A percentile compares a stretch with the other conserved stretches of the same genome.
Evolutionary conservation across 2,797 vertebrate species (phyloP).

Genomic region (Gymnothorax reevesii): DNA sequence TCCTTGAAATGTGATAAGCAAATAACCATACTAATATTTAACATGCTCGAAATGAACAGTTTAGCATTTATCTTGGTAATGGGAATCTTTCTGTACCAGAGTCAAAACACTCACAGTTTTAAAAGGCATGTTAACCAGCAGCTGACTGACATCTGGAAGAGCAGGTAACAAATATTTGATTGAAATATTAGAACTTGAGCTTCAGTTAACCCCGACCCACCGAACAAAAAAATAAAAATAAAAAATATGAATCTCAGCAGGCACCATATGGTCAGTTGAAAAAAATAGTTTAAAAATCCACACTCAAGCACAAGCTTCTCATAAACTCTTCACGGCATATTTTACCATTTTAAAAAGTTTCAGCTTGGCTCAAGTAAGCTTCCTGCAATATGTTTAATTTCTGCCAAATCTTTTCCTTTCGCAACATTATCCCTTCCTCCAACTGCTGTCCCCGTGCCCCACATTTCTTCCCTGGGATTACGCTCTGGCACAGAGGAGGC

Average conservation of each 20-base stretch:
- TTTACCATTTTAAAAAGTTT: not conserved
- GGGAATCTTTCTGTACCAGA: not conserved
- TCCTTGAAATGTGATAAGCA: not conserved
- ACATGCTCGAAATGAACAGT: not conserved
- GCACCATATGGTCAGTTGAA: not conserved
- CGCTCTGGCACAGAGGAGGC: not conserved
- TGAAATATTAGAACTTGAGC: not conserved
- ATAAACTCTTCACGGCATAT: not conserved
- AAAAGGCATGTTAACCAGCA: not conserved
- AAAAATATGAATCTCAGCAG: not conserved
- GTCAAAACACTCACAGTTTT: not conserved
- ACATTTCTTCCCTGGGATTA: not conserved
- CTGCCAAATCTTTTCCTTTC: not conserved
- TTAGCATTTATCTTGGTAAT: not conserved
- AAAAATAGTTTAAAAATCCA: not conserved
- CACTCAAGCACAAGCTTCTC: not conserved
- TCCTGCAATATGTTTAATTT: not conserved
- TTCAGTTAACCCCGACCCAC: not conserved
- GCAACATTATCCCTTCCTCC: not conserved
- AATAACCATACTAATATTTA: not conserved
- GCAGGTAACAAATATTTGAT: not conserved
- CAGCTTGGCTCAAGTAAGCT: not conserved
- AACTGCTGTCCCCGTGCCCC: not conserved
- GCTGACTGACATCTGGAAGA: not conserved
- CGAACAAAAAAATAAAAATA: not conserved